phyloP scores from a whole-genome alignment of 2,113 vertebrate species.

The Mus spicilegus region DNA sequence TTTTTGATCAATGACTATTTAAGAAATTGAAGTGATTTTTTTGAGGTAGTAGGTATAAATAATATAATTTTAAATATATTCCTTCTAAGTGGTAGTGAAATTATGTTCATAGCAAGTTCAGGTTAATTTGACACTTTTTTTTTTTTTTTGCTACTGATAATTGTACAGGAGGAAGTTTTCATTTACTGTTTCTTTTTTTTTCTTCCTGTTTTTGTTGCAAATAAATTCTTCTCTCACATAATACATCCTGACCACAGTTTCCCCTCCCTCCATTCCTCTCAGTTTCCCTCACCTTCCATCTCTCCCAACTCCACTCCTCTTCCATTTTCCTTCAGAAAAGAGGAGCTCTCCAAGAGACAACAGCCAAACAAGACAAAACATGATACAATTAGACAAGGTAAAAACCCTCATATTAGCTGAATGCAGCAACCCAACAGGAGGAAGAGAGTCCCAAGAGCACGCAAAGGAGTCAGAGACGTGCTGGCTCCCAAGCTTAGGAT shows the following conservation, averaged over 20 bases:
- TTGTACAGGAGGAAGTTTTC: not conserved
- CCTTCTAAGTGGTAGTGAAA: not conserved
- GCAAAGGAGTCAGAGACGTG: not conserved
- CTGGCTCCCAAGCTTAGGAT: not conserved
- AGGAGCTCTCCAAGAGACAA: not conserved
- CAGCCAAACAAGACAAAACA: not conserved
- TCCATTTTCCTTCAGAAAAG: not conserved
- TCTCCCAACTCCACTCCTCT: not conserved
- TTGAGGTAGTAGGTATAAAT: not conserved
- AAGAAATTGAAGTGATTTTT: slow-evolving; percentile 16
- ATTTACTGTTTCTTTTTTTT: not conserved
- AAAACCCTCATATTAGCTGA: not conserved
- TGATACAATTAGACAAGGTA: not conserved
- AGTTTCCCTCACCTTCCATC: not conserved
- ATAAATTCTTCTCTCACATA: not conserved
- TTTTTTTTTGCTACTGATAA: not conserved
- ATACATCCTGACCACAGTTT: not conserved
- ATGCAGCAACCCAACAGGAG: not conserved
- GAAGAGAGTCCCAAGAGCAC: not conserved
- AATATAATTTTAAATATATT: not conserved
- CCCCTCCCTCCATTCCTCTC: not conserved
- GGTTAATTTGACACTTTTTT: not conserved
- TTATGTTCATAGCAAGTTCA: not conserved
- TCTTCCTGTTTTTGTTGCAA: not conserved
- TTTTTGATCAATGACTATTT: slow-evolving; percentile 1